Conservation (phyloP, 1,140 invertebrate species). For the Drosophila guanche region DNA sequence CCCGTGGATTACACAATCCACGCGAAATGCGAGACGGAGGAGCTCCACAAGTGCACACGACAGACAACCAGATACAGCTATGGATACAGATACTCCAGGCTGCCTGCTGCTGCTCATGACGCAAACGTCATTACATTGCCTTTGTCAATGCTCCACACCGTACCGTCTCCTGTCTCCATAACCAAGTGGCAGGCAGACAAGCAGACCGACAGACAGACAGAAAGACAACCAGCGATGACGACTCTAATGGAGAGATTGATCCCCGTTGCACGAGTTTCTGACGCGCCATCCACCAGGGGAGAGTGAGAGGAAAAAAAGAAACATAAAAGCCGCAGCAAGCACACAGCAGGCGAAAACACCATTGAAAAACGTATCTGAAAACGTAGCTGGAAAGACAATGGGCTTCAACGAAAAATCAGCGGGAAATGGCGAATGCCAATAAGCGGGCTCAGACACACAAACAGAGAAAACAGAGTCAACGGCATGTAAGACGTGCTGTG, state of each 20-base stretch:
- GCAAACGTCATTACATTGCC: slow-evolving; percentile 56
- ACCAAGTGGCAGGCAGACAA: slow-evolving; percentile 17
- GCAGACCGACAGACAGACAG: not conserved
- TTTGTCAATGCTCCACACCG: slow-evolving; percentile 11
- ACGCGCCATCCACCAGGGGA: slow-evolving; percentile 19
- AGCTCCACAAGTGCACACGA: slow-evolving; percentile 56
- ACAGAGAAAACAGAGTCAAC: no score
- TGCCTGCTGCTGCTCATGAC: slow-evolving; percentile 29
- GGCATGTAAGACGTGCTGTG: slow-evolving; percentile 23
- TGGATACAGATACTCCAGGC: slow-evolving; percentile 25
- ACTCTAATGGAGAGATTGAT: slow-evolving; percentile 51
- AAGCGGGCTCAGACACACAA: slow-evolving; percentile 12
- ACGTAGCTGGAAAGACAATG: slow-evolving; percentile 43
- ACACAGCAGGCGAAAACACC: slow-evolving; percentile 18
- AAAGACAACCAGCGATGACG: slow-evolving; percentile 21
- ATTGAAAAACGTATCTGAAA: slow-evolving; percentile 7
- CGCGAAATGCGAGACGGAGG: slow-evolving; percentile 42
- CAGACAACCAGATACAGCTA: slow-evolving; percentile 24
- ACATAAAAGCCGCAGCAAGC: slow-evolving; percentile 10
- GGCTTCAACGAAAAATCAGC: slow-evolving; percentile 35
- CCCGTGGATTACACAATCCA: slow-evolving; percentile 40
- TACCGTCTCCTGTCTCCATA: slow-evolving; percentile 37
- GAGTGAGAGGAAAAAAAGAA: slow-evolving; percentile 4
- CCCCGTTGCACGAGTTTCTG: slow-evolving; percentile 51
- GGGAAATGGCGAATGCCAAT: slow-evolving; percentile 50